Percentiles rank a stretch among this genome's conserved stretches.
Conservation (phyloP, 2,797 vertebrate genomes). For the Columba guinea region DNA sequence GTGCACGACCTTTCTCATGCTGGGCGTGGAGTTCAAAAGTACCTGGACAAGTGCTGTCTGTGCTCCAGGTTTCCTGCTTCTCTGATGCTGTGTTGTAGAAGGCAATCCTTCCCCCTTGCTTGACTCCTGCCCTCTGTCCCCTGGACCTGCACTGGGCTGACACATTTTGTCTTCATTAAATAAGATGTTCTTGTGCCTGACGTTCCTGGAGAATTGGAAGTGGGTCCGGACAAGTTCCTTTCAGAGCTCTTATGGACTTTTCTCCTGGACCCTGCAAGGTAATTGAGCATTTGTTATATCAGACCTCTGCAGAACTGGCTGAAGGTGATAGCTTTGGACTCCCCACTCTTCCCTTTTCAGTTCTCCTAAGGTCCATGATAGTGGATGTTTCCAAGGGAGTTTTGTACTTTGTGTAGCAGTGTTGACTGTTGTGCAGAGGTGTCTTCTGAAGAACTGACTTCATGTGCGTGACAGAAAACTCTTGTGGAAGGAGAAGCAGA, state of each 20-base stretch:
- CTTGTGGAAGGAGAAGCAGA: neutral
- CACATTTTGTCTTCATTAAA: neutral
- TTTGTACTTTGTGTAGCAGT: neutral
- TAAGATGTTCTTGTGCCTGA: neutral
- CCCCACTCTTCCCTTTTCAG: neutral
- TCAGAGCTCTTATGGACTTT: neutral
- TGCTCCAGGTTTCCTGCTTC: neutral
- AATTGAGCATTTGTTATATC: neutral
- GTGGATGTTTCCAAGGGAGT: neutral
- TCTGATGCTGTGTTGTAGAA: neutral
- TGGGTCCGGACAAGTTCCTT: neutral
- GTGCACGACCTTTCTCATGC: neutral
- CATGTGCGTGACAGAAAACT: neutral
- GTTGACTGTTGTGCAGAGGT: rapidly evolving
- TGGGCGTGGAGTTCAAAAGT: neutral
- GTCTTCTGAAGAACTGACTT: neutral
- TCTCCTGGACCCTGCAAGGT: neutral
- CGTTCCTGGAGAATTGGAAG: neutral
- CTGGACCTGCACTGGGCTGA: rapidly evolving
- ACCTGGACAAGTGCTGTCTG: neutral
- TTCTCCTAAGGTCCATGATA: neutral
- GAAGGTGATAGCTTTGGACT: neutral
- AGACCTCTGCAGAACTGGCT: neutral
- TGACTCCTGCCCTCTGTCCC: neutral
- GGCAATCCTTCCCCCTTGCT: neutral